phyloP scores from a whole-genome alignment of 2,888 invertebrate species.

The Agriopis leucophaearia region DNA sequence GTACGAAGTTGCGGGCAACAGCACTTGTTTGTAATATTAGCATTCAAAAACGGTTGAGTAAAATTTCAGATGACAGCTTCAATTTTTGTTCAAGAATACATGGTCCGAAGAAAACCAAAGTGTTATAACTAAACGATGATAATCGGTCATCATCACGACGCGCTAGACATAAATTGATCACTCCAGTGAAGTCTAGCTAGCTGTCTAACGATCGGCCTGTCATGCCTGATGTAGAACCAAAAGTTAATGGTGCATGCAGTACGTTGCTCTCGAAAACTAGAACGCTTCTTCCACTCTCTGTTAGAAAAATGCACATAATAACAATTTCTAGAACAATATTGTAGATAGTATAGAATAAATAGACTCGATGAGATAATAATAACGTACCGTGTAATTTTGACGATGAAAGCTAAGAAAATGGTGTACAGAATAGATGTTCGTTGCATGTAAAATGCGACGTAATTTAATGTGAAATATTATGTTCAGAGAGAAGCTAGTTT shows the following conservation, averaged over 20 bases:
- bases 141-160: conserved; percentile 47
- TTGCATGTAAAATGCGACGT: conserved; percentile 10
- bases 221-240: conserved; percentile 67
- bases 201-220: conserved; percentile 50
- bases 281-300: conserved; percentile 53
- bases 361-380: conserved; percentile 1
- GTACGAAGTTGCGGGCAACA: too few species aligned
- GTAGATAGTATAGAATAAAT: conserved; percentile 14
- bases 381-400: conserved; percentile 11
- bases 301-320: conserved; percentile 30
- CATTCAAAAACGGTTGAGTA: background rate
- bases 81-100: background rate
- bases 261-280: conserved; percentile 69
- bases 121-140: conserved; percentile 51
- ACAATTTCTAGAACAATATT: conserved; percentile 12
- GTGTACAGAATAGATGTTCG: conserved; percentile 3
- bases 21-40: too few species aligned
- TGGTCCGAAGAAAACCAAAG: conserved; percentile 35
- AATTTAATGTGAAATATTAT: conserved; percentile 16
- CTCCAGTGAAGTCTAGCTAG: conserved; percentile 38
- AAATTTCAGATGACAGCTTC: background rate
- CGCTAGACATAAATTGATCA: conserved; percentile 44
- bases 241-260: conserved; percentile 79
- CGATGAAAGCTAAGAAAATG: conserved; percentile 17
- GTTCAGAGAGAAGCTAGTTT: conserved; percentile 16